These are phyloP conservation scores for Riparia riparia DNA, from an alignment of 2,113 vertebrate genomes.

Conservation along the genomic window DNA sequence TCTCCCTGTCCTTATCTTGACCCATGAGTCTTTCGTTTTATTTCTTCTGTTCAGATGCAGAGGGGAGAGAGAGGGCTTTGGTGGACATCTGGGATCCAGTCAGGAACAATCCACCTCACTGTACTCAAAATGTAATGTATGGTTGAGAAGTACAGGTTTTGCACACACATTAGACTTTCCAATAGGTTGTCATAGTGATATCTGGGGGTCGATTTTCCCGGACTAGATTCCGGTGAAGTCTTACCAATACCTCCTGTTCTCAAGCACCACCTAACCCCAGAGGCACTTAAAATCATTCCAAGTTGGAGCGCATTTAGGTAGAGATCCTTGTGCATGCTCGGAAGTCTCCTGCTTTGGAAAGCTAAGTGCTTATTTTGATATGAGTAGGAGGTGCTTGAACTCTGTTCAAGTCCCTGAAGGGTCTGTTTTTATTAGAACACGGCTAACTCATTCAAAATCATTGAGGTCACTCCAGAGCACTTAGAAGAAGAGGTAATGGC, in stretches of 20 bases:
- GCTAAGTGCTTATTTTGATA: constrained; percentile 55
- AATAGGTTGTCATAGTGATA: not conserved
- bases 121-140: not conserved
- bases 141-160: not conserved
- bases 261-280: constrained; percentile 63
- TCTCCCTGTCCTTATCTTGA: not conserved
- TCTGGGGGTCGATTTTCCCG: not conserved
- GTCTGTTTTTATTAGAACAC: constrained; percentile 35
- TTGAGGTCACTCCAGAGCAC: constrained; percentile 12
- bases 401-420: constrained; percentile 43
- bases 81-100: not conserved
- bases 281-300: constrained; percentile 50
- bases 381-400: constrained; percentile 39
- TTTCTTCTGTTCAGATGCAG: not conserved
- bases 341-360: constrained; percentile 64
- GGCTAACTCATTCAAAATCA: constrained; percentile 20
- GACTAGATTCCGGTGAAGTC: not conserved
- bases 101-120: not conserved
- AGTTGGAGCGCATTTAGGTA: constrained; percentile 52
- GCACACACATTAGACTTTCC: not conserved
- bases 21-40: fast-evolving
- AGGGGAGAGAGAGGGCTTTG: not conserved
- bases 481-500: not conserved
- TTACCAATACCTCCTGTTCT: constrained; percentile 22
- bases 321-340: constrained; percentile 23